These are phyloP conservation scores for Spodoptera picta DNA, from an alignment of 2,888 invertebrate genomes.

Conservation along the genomic window DNA sequence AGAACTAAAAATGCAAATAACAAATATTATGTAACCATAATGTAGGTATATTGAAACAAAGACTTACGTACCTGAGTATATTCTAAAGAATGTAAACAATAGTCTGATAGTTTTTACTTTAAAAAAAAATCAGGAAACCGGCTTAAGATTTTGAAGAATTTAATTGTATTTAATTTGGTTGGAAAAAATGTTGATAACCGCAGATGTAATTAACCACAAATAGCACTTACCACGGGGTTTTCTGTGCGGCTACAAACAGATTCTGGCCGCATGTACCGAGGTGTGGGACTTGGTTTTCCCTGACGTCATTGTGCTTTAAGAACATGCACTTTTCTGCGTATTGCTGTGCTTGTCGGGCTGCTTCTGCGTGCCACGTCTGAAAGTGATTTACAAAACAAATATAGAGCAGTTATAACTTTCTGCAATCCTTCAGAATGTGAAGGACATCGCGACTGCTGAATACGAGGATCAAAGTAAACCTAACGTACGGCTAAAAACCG, in stretches of 20 bases:
- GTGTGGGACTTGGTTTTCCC: constrained; percentile 90
- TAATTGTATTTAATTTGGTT: constrained; percentile 16
- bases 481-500: too few species aligned
- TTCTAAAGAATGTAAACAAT: constrained; percentile 17
- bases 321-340: constrained; percentile 93
- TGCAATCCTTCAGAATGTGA: neutral
- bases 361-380: constrained; percentile 92
- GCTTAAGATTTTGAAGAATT: constrained; percentile 9
- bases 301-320: constrained; percentile 91
- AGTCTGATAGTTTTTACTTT: constrained; percentile 21
- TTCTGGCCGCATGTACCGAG: constrained; percentile 94
- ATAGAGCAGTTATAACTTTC: neutral
- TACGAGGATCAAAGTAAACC: too few species aligned
- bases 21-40: too few species aligned
- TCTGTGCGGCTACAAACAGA: constrained; percentile 93
- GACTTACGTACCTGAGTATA: neutral
- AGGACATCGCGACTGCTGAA: too few species aligned
- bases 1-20: too few species aligned
- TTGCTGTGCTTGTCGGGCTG: constrained; percentile 91
- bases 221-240: constrained; percentile 92
- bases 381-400: constrained; percentile 25
- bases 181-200: constrained; percentile 9
- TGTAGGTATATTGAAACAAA: too few species aligned
- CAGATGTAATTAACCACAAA: constrained; percentile 3
- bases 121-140: constrained; percentile 17